phyloP scores from a whole-genome alignment of 2,113 vertebrate genomes.

The Paradoxurus hermaphroditus region DNA sequence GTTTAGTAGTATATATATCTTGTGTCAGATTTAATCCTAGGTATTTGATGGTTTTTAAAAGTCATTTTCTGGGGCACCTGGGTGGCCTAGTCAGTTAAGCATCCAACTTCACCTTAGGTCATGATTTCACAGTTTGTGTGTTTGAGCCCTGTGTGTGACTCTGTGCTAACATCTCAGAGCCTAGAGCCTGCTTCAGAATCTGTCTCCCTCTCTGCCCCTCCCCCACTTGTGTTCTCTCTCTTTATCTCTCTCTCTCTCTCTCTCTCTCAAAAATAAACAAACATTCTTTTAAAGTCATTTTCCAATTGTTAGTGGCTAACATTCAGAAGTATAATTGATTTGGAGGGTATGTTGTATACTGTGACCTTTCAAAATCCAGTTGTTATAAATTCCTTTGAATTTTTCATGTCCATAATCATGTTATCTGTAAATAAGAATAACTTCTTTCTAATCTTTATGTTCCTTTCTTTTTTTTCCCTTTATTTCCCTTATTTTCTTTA shows the following conservation, averaged over 20 bases:
- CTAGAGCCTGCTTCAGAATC: too few species aligned
- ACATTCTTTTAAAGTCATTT: background rate
- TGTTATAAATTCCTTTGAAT: background rate
- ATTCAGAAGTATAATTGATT: conserved; percentile 13
- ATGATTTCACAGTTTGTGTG: too few species aligned
- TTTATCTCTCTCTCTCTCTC: too few species aligned
- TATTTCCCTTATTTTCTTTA: background rate
- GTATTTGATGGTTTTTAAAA: background rate
- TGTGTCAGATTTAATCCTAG: background rate
- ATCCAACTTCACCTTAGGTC: too few species aligned
- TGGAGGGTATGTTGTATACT: background rate
- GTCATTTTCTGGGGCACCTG: background rate
- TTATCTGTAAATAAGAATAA: conserved; percentile 21
- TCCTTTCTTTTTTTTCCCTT: background rate
- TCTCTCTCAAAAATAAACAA: too few species aligned
- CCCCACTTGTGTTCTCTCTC: too few species aligned
- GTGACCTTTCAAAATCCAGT: background rate
- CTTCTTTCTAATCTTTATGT: background rate
- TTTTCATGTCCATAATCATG: background rate
- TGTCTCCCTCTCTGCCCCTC: too few species aligned
- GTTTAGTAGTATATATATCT: background rate
- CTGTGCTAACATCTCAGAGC: too few species aligned
- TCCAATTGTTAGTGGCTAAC: background rate
- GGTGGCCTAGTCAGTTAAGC: too few species aligned
- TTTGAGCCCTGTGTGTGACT: too few species aligned